phyloP scores from a whole-genome alignment of 2,113 vertebrate species.

The Eurypyga helias region DNA sequence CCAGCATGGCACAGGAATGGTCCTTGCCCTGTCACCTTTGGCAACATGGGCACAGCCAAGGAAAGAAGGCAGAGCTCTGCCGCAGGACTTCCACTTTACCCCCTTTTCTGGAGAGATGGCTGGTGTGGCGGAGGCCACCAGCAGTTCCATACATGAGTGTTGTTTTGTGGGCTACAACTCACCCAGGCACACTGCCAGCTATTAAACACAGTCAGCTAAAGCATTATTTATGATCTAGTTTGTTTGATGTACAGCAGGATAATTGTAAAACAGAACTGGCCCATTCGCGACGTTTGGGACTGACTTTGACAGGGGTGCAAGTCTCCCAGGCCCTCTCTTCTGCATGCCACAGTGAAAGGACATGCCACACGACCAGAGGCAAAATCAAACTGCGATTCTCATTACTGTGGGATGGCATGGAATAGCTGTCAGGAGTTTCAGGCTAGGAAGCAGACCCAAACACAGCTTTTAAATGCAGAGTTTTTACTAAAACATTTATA shows the following conservation, averaged over 20 bases:
- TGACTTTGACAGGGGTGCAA: background rate
- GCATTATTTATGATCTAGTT: accelerated
- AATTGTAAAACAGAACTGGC: background rate
- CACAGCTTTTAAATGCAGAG: background rate
- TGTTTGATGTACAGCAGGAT: background rate
- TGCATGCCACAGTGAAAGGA: background rate
- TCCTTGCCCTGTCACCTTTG: background rate
- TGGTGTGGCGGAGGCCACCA: background rate
- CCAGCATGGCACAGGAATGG: accelerated
- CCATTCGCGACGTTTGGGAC: background rate
- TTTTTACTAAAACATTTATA: background rate
- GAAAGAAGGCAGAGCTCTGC: background rate
- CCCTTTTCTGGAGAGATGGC: background rate
- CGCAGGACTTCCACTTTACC: background rate
- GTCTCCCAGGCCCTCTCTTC: background rate
- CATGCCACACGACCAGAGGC: background rate
- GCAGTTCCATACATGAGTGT: background rate
- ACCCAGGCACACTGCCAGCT: background rate
- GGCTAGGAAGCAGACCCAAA: background rate
- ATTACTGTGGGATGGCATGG: background rate
- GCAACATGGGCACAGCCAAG: background rate
- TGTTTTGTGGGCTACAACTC: background rate
- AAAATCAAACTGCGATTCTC: background rate
- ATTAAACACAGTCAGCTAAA: background rate
- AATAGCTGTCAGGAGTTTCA: background rate